Base-by-base conservation (phyloP, 2,888 invertebrate species). In the Eilema griseolum region DNA sequence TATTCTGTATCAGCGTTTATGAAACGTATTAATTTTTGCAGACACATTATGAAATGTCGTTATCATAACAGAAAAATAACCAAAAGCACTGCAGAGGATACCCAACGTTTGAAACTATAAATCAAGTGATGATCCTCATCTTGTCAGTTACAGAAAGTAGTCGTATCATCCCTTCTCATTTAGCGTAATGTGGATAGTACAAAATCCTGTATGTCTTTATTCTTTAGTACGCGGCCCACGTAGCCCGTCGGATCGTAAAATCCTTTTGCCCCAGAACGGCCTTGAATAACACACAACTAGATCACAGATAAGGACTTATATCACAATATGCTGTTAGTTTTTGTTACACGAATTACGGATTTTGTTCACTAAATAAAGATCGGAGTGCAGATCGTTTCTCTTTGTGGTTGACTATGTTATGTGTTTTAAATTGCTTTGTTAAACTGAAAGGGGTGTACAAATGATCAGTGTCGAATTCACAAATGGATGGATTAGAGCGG, bases 241-340 rank as follows among this genome's bases (percentile, higher is more conserved):
- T 88, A 84, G 80, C 74, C 77, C 70, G 81, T 77, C 79, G 83
- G 84, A 83, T 88, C 88, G 87, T 88, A 87, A 88, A 88, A 88
- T 86, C 86, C 84, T 84, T 87, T 86, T 84, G 80, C 81, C 86
- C 80, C 83, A 82, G 85, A 85, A 88, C 79, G 81, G 81, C 88
- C 86, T 84, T 86, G 85, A 86, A 82, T 86, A 86, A 83, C 84
- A 85, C 82, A 78, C 83, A 83, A 87, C 86, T 88, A 86, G 84
- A 86, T 87, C 88, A 86, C 80, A 85, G 85, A 86, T 86, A 88
- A 82, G 81, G 82, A 82, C 82, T 85, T 86, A 85, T 85, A 84
- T 85, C 82, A 83, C 86, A 85, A 86, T 85, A 82, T 80, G 85
- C 77, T 85, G 78, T 76, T 79, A 77, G 80, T 85, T 85, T 86